Base-by-base conservation (phyloP, 2,888 invertebrate genomes). In the Lacanobia wlatinum region DNA sequence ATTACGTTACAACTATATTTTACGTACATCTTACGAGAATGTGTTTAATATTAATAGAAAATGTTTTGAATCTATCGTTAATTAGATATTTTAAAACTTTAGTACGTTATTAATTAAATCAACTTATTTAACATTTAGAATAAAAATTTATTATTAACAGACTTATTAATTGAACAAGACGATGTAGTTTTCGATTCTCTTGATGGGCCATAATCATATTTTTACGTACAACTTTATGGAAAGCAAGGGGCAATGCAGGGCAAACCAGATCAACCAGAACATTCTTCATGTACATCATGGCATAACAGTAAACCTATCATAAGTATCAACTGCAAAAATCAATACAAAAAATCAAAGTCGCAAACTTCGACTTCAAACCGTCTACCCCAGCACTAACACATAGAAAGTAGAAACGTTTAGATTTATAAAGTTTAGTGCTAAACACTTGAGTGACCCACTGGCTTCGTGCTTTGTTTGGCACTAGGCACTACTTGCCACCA, bases 361-460 rank as follows among this genome's bases (percentile, higher is more conserved):
- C 14, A 2, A 14, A 21, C 12, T 34, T 6, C 34, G 48, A 72
- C 79, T 79, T 65, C 56, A 48, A 46, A 48, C 58, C 60, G 50
- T 81, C 40, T 70, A 61, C 65, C 61, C 46, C 60, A 64, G 18
- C 61, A 58, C 78, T 82, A 72, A 82, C 18, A 50, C 12, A 28
- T 72, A 75, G 82, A 83, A 84, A 84, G 74, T 75, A 84, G 84
- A 78, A 70, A 81, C 60, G 59, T 21, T 1, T 43, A 71, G 62
- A 76, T 71, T 76, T 80, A 80, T 73, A 61, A 71, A 81, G 62
- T 72, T 67, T 84, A 70, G 71, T 62, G 23, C 58, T 73, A 61
- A 72, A 72, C 72, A 52, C 67, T 78, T 55, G 23, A 78, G 43
- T 81, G 74, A 60, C 82, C 82, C 58, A 73, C 59, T 83, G 64